Base-by-base conservation (phyloP, 2,113 vertebrate species). In the Entelurus aequoreus region DNA sequence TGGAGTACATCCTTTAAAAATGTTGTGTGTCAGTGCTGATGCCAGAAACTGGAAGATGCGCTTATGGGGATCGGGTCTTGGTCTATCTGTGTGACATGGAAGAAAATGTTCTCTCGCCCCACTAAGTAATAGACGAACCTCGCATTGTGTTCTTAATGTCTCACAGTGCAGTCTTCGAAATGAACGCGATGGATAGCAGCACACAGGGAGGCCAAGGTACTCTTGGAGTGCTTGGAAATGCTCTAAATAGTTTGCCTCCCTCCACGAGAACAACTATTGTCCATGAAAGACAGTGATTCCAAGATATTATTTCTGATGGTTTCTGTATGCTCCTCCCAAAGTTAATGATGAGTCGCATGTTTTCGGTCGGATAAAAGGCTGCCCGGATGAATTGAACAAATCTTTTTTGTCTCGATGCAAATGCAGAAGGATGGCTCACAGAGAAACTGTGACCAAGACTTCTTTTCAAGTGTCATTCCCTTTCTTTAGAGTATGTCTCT, bases 131-230 rank as follows among this genome's bases (percentile, higher is more conserved):
- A 77, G 76, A 82, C 83, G 76, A 68, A 55, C 75, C 72, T 84
- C 78, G 84, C 69, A 79, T 82, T 79, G 81, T 82, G 79, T 83
- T 84, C 63, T 78, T 76, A 79, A 83, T 86, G 80, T 85, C 83
- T 88, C 87, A 88, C 87, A 88, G 87, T 88, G 87, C 87, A 86
- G 85, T 86, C 85, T 81, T 87, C 66, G 76, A 65, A 74, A 78
- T 86, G 82, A 82, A 84, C 74, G 77, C 84, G 75, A 85, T 77
- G 77, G 76, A 82, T 89, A 89, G 87, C 87, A 89, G 87, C 86
- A 79, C 83, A 77, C 68, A 81, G 74, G 82, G 77, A 80, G 78
- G 80, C 83, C 75, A 76, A 78, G 76, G 61, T 84, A 78, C 73
- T 78, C 66, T 80, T 77, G 15, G 60, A 78, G 71, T 77, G 81